A percentile compares a stretch with the other conserved stretches of the same genome.
Evolutionary conservation across 1,140 invertebrate genomes (phyloP).

Genomic region (Heliconius himera): DNA sequence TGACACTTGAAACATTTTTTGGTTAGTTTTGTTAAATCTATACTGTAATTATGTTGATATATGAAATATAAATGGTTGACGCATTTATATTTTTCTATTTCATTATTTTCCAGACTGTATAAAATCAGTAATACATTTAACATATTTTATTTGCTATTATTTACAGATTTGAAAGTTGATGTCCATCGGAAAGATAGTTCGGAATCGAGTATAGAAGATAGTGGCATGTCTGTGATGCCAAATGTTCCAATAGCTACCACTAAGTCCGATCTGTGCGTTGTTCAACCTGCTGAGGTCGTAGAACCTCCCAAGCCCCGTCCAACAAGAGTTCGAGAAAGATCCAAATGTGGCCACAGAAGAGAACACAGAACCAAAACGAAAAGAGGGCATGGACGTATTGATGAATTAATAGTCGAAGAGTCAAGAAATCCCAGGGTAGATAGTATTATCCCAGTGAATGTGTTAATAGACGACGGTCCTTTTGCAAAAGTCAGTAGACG

Average conservation of each 20-base stretch:
- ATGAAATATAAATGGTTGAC: no score
- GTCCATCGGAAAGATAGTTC: conserved; percentile 96
- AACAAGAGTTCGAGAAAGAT: conserved; percentile 51
- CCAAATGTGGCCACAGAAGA: conserved; percentile 64
- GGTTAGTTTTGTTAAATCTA: no score
- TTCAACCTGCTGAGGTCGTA: conserved; percentile 52
- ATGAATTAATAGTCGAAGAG: conserved; percentile 73
- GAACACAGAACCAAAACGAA: conserved; percentile 61
- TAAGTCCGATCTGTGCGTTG: conserved; percentile 70
- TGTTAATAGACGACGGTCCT: conserved; percentile 67
- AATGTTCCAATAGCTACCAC: conserved; percentile 59
- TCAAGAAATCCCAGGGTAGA: conserved; percentile 62
- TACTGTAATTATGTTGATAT: no score
- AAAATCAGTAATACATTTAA: no score
- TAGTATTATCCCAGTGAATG: conserved; percentile 66
- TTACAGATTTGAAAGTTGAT: conserved; percentile 93
- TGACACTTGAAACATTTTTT: no score
- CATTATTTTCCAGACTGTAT: no score
- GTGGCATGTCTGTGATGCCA: conserved; percentile 62
- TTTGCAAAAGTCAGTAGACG: conserved; percentile 71
- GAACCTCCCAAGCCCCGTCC: conserved; percentile 68
- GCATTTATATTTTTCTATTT: no score
- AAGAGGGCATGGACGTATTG: conserved; percentile 65
- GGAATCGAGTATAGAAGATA: conserved; percentile 86
- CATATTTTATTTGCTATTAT: conserved; percentile 21